Evolutionary conservation across 2,888 invertebrate species (phyloP).

Genomic region (Margaritifera margaritifera): DNA sequence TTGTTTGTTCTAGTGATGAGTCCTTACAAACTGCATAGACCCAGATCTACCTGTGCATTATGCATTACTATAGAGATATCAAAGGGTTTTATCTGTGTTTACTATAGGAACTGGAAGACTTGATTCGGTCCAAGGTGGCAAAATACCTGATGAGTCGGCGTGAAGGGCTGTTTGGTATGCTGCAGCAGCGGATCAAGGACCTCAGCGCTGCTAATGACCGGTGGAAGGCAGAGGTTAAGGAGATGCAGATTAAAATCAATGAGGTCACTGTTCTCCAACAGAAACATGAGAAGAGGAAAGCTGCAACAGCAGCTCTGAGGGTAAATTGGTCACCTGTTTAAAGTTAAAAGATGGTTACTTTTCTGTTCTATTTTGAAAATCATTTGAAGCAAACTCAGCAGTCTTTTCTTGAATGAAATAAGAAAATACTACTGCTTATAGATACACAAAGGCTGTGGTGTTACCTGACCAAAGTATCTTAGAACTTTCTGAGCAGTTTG

Average conservation of each 20-base stretch:
- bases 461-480: too few relatives aligned
- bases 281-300: constrained; percentile 60
- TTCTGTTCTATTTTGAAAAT: neutral
- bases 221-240: constrained; percentile 56
- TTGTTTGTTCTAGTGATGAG: too few relatives aligned
- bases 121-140: constrained; percentile 44
- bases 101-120: constrained; percentile 45
- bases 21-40: too few relatives aligned
- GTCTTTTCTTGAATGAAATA: neutral
- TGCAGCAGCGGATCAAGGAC: constrained; percentile 48
- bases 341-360: neutral
- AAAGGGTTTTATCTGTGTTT: neutral
- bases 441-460: too few relatives aligned
- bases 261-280: constrained; percentile 58
- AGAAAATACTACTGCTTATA: too few relatives aligned
- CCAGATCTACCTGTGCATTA: too few relatives aligned
- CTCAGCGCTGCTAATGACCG: constrained; percentile 49
- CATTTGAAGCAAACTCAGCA: neutral
- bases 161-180: constrained; percentile 32
- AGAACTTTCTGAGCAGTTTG: too few relatives aligned
- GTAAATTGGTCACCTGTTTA: constrained; percentile 30
- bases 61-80: too few relatives aligned
- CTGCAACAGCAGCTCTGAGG: constrained; percentile 56
- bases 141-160: constrained; percentile 39
- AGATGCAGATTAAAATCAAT: constrained; percentile 55